Percentiles rank a stretch among this genome's conserved stretches.
Evolutionary conservation across 2,797 vertebrate genomes (phyloP).

Genomic region (Gallinago solitaria): DNA sequence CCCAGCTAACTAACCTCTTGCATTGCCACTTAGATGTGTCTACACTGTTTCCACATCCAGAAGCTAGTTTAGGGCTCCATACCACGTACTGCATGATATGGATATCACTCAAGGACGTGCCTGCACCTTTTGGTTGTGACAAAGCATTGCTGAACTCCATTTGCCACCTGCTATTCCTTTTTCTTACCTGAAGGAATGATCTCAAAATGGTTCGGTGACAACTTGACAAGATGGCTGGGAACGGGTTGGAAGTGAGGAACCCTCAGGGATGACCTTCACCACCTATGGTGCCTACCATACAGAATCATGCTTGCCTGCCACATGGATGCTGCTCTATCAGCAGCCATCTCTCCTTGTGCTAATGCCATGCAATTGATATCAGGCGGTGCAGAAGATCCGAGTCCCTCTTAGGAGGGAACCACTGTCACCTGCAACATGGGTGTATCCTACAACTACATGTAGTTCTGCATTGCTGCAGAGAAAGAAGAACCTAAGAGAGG

Average conservation of each 20-base stretch:
- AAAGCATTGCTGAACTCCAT: neutral
- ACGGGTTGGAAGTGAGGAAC: neutral
- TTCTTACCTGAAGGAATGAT: neutral
- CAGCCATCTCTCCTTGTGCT: neutral
- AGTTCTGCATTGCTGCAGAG: neutral
- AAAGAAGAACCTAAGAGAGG: neutral
- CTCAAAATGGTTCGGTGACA: neutral
- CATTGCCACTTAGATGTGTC: neutral
- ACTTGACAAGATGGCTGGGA: neutral
- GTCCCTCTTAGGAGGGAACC: neutral
- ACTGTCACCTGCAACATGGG: neutral
- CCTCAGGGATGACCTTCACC: neutral
- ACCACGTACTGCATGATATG: accelerated
- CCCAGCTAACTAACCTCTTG: neutral
- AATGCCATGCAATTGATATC: neutral
- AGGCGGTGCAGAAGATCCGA: neutral
- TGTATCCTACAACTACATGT: neutral
- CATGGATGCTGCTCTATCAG: neutral
- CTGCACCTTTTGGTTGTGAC: neutral
- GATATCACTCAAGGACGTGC: neutral
- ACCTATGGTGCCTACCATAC: accelerated
- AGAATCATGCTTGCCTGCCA: neutral
- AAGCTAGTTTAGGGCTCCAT: neutral
- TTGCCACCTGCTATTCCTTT: neutral
- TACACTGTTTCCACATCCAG: neutral